Conservation (phyloP, 2,888 invertebrate species). For the Sinhomidia bicolor region DNA sequence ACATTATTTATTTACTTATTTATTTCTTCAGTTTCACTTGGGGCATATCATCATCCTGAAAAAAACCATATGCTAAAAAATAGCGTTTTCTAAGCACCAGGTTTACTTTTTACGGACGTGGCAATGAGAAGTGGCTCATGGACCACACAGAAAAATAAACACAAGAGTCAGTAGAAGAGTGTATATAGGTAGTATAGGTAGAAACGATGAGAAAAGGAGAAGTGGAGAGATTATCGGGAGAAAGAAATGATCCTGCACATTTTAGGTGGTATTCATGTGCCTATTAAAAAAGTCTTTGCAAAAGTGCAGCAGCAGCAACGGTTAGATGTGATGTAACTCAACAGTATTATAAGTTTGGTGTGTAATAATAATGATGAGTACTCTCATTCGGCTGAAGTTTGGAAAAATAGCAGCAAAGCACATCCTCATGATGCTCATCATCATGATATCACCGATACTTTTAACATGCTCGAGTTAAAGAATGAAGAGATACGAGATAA, state of each 20-base stretch:
- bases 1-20: slow-evolving; percentile 36
- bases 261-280: background rate
- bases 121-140: slow-evolving; percentile 64
- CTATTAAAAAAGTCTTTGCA: background rate
- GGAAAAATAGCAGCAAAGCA: no score
- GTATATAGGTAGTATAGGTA: no score
- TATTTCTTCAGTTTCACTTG: no score
- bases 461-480: background rate
- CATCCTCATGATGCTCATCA: background rate
- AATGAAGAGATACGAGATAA: background rate
- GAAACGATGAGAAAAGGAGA: no score
- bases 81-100: background rate
- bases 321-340: no score
- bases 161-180: background rate
- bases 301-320: background rate
- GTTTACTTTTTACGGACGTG: slow-evolving; percentile 45
- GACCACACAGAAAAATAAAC: slow-evolving; percentile 22
- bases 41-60: background rate
- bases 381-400: no score
- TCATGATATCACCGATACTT: no score
- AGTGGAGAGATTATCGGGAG: background rate
- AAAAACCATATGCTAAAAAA: slow-evolving; percentile 23
- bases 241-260: background rate
- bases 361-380: no score
- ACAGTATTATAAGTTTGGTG: no score